Evolutionary conservation across 2,113 vertebrate genomes (phyloP).

Genomic region (Poeciliopsis prolifica): DNA sequence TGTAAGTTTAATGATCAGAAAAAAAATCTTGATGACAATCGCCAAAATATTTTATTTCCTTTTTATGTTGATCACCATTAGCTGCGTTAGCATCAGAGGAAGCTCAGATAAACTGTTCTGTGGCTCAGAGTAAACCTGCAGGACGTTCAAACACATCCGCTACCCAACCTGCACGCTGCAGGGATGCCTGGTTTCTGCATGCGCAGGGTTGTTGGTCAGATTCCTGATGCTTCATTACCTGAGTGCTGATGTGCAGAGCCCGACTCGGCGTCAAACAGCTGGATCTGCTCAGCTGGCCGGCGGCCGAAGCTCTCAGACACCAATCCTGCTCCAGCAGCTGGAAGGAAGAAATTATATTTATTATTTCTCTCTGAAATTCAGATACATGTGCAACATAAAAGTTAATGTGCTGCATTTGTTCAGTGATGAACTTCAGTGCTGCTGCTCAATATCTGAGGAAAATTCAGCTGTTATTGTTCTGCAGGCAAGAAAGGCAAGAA

Average conservation of each 20-base stretch:
- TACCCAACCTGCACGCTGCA: not conserved
- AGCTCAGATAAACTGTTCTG: too few species aligned
- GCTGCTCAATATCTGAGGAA: too few species aligned
- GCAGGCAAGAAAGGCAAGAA: too few species aligned
- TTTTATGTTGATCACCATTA: too few species aligned
- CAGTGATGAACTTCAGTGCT: too few species aligned
- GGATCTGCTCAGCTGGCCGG: constrained; percentile 62
- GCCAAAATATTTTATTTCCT: too few species aligned
- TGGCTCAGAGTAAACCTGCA: too few species aligned
- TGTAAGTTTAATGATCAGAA: too few species aligned
- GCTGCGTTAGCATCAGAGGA: too few species aligned
- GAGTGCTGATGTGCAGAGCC: constrained; percentile 71
- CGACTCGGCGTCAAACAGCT: constrained; percentile 53
- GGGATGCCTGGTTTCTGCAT: not conserved
- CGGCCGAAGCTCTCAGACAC: constrained; percentile 58
- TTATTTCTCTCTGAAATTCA: not conserved
- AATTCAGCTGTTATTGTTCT: too few species aligned
- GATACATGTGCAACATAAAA: not conserved
- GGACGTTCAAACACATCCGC: not conserved
- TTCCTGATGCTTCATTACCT: constrained; percentile 70
- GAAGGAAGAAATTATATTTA: not conserved
- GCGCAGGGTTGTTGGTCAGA: not conserved
- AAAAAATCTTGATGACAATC: too few species aligned
- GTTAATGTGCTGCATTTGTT: not conserved
- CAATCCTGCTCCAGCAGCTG: constrained; percentile 76